Conservation (phyloP, 2,888 invertebrate genomes). For the Macaria notata region DNA sequence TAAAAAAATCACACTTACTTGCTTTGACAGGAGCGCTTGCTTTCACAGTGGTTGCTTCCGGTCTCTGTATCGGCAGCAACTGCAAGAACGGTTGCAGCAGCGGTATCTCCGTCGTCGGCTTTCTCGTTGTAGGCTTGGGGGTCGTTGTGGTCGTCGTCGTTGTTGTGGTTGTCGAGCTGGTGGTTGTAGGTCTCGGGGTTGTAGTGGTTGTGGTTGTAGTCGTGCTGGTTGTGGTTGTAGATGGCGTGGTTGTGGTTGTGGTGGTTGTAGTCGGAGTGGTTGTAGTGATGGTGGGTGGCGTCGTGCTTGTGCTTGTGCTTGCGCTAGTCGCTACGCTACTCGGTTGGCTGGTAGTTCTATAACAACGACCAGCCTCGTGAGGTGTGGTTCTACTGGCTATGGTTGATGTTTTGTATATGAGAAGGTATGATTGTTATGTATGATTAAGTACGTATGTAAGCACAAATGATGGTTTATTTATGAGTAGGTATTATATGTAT, state of each 20-base stretch:
- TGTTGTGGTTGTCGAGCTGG: slow-evolving; percentile 51
- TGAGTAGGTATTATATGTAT: too few species aligned
- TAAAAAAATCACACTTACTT: slow-evolving; percentile 32
- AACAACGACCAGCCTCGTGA: slow-evolving; percentile 15
- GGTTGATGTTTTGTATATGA: too few species aligned
- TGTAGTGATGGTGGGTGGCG: slow-evolving; percentile 35
- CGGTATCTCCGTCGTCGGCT: slow-evolving; percentile 53
- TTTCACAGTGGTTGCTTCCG: slow-evolving; percentile 42
- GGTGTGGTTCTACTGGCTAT: neutral
- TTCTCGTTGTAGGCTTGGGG: slow-evolving; percentile 53
- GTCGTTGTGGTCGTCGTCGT: slow-evolving; percentile 67
- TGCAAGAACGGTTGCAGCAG: slow-evolving; percentile 64
- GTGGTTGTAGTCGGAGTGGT: slow-evolving; percentile 57
- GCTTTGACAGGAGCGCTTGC: slow-evolving; percentile 51
- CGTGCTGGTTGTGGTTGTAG: slow-evolving; percentile 50
- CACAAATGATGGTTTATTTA: too few species aligned
- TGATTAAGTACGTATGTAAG: too few species aligned
- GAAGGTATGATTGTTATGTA: too few species aligned
- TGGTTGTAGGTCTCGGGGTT: slow-evolving; percentile 59
- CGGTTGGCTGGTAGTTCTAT: slow-evolving; percentile 53
- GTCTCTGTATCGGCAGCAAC: slow-evolving; percentile 67
- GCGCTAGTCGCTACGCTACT: slow-evolving; percentile 52
- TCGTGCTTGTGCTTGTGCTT: slow-evolving; percentile 36
- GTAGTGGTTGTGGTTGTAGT: slow-evolving; percentile 60
- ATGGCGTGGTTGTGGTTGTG: slow-evolving; percentile 54